These are phyloP conservation scores for Ligdia adustata DNA, from an alignment of 2,888 invertebrate species.

Conservation along the genomic window DNA sequence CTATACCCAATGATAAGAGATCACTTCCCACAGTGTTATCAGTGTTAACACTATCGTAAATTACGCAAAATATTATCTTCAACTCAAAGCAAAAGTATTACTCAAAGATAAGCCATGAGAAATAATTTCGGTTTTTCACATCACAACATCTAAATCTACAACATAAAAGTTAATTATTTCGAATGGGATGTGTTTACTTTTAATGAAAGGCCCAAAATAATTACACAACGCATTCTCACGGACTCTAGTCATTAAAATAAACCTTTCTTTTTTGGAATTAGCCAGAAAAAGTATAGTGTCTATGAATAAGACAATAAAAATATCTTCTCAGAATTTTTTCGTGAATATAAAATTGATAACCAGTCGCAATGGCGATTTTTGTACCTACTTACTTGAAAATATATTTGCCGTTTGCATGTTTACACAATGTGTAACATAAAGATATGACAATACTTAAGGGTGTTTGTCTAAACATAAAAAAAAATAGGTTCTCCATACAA, in stretches of 20 bases:
- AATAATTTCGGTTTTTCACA: constrained; percentile 7
- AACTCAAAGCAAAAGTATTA: background rate
- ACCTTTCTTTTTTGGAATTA: no score
- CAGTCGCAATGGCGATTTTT: no score
- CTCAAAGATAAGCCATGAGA: constrained; percentile 16
- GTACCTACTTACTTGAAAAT: no score
- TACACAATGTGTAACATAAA: no score
- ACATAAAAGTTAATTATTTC: background rate
- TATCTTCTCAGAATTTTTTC: background rate
- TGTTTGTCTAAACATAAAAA: no score
- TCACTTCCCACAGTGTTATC: constrained; percentile 17
- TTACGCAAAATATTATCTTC: constrained; percentile 13
- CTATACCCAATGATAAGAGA: constrained; percentile 18
- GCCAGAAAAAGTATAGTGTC: no score
- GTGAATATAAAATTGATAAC: no score
- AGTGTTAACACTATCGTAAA: background rate
- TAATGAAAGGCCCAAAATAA: constrained; percentile 4
- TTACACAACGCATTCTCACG: constrained; percentile 1
- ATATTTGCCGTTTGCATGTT: no score
- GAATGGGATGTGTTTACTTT: constrained; percentile 2
- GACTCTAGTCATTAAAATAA: background rate
- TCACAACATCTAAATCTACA: background rate
- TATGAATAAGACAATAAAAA: background rate
- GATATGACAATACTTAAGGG: no score
- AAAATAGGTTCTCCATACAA: no score